Evolutionary conservation across 2,888 invertebrate species (phyloP).

Genomic region (Acrocera orbiculus): DNA sequence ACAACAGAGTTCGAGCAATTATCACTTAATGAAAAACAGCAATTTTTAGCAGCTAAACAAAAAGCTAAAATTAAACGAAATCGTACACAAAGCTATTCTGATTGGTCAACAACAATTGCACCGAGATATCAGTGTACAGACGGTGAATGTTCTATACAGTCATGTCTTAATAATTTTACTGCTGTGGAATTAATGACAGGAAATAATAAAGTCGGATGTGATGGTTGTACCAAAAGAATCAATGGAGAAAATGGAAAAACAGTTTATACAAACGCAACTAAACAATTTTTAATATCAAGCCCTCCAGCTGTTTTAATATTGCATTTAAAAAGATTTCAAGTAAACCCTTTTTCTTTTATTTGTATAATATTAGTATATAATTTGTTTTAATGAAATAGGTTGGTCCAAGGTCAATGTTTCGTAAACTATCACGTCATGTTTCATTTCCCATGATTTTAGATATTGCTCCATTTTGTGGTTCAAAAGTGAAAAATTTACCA

Average conservation of each 20-base stretch:
- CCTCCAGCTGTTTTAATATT: slow-evolving; percentile 89
- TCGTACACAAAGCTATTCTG: slow-evolving; percentile 28
- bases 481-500: slow-evolving; percentile 42
- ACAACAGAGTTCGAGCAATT: slow-evolving; percentile 13
- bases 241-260: slow-evolving; percentile 53
- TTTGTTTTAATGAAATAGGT: slow-evolving; percentile 37
- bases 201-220: slow-evolving; percentile 85
- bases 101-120: slow-evolving; percentile 38
- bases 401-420: slow-evolving; percentile 48
- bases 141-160: slow-evolving; percentile 67
- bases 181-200: slow-evolving; percentile 78
- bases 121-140: slow-evolving; percentile 56
- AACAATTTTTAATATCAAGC: slow-evolving; percentile 70
- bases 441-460: slow-evolving; percentile 74
- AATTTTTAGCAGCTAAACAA: slow-evolving; percentile 13
- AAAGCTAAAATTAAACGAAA: slow-evolving; percentile 19
- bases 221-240: slow-evolving; percentile 63
- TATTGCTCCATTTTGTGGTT: slow-evolving; percentile 77
- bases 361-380: too few relatives aligned
- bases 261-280: slow-evolving; percentile 63
- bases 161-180: slow-evolving; percentile 86
- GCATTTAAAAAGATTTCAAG: slow-evolving; percentile 88
- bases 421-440: slow-evolving; percentile 73
- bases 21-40: slow-evolving; percentile 7
- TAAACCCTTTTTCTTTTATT: not conserved